Conservation (phyloP, 2,797 vertebrate genomes). For the Crypturellus tataupa region DNA sequence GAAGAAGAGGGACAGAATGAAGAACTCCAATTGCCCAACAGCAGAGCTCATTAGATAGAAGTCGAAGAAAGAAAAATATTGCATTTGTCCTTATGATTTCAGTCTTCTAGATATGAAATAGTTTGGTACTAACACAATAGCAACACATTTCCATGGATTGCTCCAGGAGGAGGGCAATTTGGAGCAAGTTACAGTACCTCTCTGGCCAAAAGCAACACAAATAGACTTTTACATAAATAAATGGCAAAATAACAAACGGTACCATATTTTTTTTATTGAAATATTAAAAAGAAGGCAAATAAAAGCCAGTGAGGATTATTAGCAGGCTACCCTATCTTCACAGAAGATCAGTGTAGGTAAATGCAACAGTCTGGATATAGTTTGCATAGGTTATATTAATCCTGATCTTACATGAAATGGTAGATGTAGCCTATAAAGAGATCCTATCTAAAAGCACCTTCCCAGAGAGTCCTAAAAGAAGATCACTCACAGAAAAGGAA, state of each 20-base stretch:
- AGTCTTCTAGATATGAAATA: constrained; percentile 59
- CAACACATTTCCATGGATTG: constrained; percentile 60
- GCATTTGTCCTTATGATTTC: constrained; percentile 50
- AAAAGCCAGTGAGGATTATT: constrained; percentile 64
- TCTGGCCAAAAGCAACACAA: constrained; percentile 60
- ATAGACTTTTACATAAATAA: constrained; percentile 65
- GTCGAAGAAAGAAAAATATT: constrained; percentile 56
- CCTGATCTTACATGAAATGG: constrained; percentile 36
- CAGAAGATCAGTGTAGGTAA: constrained; percentile 68
- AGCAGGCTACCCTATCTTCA: constrained; percentile 58
- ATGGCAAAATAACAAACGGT: constrained; percentile 60
- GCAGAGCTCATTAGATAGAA: constrained; percentile 58
- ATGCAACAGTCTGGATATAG: constrained; percentile 54
- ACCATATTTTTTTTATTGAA: constrained; percentile 50
- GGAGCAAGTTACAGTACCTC: constrained; percentile 56
- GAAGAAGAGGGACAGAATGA: constrained; percentile 29
- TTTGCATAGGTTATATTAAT: constrained; percentile 66
- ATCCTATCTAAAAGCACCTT: constrained; percentile 3
- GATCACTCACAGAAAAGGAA: background rate
- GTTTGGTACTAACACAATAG: constrained; percentile 61
- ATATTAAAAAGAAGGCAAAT: constrained; percentile 61
- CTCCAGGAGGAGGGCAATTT: constrained; percentile 62
- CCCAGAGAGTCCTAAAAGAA: constrained; percentile 10
- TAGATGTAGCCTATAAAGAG: constrained; percentile 26
- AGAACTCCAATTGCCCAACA: constrained; percentile 60